A percentile compares a stretch with the other conserved stretches of the same genome.
Evolutionary conservation across 2,888 invertebrate species (phyloP).

Genomic region (Trichogramma dendrolimi): DNA sequence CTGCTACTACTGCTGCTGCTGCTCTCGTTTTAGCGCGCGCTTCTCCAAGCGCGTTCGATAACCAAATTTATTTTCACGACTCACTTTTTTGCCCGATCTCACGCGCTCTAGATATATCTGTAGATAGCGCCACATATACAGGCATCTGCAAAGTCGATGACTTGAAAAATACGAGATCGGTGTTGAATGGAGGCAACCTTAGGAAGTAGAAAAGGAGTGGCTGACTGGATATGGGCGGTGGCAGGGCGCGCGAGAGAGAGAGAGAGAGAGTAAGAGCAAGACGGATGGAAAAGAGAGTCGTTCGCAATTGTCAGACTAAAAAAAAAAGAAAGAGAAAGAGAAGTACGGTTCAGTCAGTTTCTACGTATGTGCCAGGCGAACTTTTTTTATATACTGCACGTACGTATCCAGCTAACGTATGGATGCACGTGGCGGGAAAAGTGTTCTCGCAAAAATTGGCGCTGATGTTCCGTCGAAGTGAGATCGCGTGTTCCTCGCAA

Average conservation of each 20-base stretch:
- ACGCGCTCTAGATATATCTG: background rate
- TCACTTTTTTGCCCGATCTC: background rate
- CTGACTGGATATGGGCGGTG: background rate
- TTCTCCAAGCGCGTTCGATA: slow-evolving; percentile 1
- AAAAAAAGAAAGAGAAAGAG: too few relatives aligned
- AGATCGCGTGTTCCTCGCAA: slow-evolving; percentile 8
- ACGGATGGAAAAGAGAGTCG: background rate
- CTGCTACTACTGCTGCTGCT: too few relatives aligned
- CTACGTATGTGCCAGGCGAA: too few relatives aligned
- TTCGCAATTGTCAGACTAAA: too few relatives aligned
- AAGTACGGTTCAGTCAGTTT: too few relatives aligned
- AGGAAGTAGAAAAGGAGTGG: background rate
- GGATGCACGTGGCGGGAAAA: too few relatives aligned
- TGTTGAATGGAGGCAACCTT: background rate
- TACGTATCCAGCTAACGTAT: too few relatives aligned
- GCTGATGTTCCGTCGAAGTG: background rate
- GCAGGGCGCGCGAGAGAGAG: background rate
- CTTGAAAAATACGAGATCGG: slow-evolving; percentile 25
- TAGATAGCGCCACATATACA: background rate
- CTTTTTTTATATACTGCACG: too few relatives aligned
- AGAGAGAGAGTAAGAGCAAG: background rate
- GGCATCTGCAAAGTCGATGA: slow-evolving; percentile 26
- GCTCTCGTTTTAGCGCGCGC: too few relatives aligned
- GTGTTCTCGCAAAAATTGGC: too few relatives aligned
- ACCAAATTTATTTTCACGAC: slow-evolving; percentile 25